Conservation (phyloP, 1,140 invertebrate genomes). For the Geopemphigus sp. region DNA sequence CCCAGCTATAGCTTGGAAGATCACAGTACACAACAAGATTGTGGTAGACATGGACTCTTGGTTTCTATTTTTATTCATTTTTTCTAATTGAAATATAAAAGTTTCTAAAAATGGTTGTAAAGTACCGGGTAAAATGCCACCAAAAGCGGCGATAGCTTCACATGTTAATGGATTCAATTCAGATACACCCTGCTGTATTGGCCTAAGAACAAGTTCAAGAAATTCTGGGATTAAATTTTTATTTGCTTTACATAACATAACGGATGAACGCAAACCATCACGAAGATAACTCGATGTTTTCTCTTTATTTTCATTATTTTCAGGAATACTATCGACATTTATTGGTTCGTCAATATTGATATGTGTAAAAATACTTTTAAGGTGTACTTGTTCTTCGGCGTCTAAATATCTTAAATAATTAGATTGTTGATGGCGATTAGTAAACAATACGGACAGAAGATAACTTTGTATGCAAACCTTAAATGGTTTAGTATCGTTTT, state of each 20-base stretch:
- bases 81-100: conserved; percentile 60
- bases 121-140: conserved; percentile 33
- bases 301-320: neutral
- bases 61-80: conserved; percentile 32
- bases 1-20: conserved; percentile 76
- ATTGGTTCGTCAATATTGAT: conserved; percentile 6
- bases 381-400: neutral
- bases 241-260: conserved; percentile 38
- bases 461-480: conserved; percentile 28
- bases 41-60: conserved; percentile 52
- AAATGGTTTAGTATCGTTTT: neutral
- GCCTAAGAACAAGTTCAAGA: conserved; percentile 21
- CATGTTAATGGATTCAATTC: conserved; percentile 42
- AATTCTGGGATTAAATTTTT: conserved; percentile 38
- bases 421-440: neutral
- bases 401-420: neutral
- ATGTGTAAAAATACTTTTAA: neutral
- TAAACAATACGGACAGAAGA: conserved; percentile 30
- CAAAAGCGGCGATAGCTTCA: conserved; percentile 39
- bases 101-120: conserved; percentile 53
- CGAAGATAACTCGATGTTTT: conserved; percentile 20
- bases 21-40: conserved; percentile 73
- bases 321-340: neutral
- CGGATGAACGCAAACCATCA: conserved; percentile 34
- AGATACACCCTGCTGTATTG: conserved; percentile 11